These are phyloP conservation scores for Ophion ventricosus DNA, from an alignment of 2,888 invertebrate species.

Conservation along the genomic window DNA sequence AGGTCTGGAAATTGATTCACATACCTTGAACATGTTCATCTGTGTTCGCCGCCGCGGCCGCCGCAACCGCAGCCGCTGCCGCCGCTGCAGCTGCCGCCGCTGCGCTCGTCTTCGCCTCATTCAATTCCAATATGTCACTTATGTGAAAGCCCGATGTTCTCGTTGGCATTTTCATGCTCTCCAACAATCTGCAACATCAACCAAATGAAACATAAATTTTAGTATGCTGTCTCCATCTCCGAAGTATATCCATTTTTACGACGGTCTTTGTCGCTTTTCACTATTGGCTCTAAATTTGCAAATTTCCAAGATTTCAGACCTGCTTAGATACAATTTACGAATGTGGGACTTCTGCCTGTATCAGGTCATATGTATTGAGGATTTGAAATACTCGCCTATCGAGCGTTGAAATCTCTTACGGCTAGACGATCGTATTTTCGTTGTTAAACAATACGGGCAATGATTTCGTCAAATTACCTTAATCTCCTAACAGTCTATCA, in stretches of 20 bases:
- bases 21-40: constrained; percentile 80
- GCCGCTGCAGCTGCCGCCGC: constrained; percentile 63
- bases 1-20: neutral
- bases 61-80: constrained; percentile 59
- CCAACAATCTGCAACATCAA: constrained; percentile 88
- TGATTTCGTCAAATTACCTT: neutral
- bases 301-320: neutral
- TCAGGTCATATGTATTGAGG: neutral
- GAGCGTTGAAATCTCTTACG: constrained; percentile 59
- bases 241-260: neutral
- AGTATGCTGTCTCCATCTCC: neutral
- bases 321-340: neutral
- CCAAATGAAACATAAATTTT: constrained; percentile 50
- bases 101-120: constrained; percentile 85
- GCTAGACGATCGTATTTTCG: neutral
- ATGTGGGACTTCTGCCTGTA: neutral
- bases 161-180: constrained; percentile 92
- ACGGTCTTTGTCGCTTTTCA: neutral
- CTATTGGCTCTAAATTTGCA: neutral
- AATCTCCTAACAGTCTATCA: neutral
- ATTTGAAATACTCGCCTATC: constrained; percentile 16
- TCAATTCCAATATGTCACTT: constrained; percentile 95
- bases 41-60: constrained; percentile 69
- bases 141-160: constrained; percentile 95
- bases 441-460: neutral